Evolutionary conservation across 2,797 vertebrate species (phyloP), one percentile per base, ranked within the genome.

Genomic region (Lates japonicus): DNA sequence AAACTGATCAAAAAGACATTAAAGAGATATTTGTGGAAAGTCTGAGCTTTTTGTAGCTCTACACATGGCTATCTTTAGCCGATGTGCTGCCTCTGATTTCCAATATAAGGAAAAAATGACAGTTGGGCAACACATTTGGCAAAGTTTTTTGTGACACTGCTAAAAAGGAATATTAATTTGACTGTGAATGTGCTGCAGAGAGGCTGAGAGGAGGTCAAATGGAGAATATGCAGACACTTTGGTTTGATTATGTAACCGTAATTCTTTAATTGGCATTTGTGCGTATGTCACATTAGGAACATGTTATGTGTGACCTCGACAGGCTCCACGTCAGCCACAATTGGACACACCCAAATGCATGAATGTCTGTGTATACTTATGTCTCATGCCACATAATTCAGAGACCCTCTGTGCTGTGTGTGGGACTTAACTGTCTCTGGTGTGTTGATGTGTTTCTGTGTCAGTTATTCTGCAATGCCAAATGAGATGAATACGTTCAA

Each of bases 141-240:
- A 49, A 61, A 52, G 51, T 70, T 67, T 86, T 72, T 76, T 20
- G 57, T n/a, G 54, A 78, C 44, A 62, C 49, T 12, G 54, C 46
- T 55, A 3, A 22, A 20, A n/a, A 42, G 7, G 41, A 42, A 29
- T 46, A 62, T 74, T 49, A 76, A 42, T 69, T 52, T 55, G 59
- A 58, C 39, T 0, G 33, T 25, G 31, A 81, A n/a, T n/a, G 37
- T 46, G 22, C 41, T 55, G 17, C 37, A 51, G 61, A 60, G 12
- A 22, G 52, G 41, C 41, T 25, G 14, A 54, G 41, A 35, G 9
- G 60, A 48, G 25, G 31, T 31, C 11, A 42, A 48, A 65, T 46
- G 3, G 11, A 31, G 37, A 55, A 59, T 2, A 58, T 41, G 22
- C 7, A 61, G 41, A 51, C 62, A 44, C 35, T 19, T 25, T 9